Evolutionary conservation across 2,113 vertebrate species (phyloP), one percentile per base, ranked within the genome.

Genomic region (Uria lomvia): DNA sequence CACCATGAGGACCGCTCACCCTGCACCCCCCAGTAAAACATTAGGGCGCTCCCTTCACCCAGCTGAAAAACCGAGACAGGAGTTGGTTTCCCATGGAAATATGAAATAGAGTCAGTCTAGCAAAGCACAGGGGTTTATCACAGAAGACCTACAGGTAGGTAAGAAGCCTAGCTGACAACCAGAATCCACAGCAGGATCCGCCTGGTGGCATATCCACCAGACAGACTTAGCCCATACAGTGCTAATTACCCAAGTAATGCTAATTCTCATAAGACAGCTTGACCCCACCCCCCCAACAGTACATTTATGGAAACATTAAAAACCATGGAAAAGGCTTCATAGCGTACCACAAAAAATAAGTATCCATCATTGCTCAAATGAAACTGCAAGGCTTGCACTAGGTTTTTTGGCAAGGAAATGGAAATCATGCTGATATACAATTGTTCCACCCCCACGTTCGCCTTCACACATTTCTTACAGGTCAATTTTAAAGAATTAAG

Each of bases 381-480:
- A 38, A 66, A 32, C 42, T 15, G 47, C 66, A 56, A 45, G 65
- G 79, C 67, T 59, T 34, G 84, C 56, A 29, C 63, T 20, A 63
- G 53, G 49, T 65, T 75, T 74, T 74, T 73, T 4, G 56, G 88
- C 60, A 53, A 63, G 86, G 52, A 87, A 82, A 91, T 94, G 87
- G 70, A 90, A 95, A 87, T 56, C 79, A 87, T 3, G 32, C 79
- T 92, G 95, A 55, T 84, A 85, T 6, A 40, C 80, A 79, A 94
- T 91, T 89, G 89, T 94, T 95, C 91, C 81, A 12, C 95, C 97
- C 86, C 95, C 85, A 6, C 0, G 6, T 27, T 96, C 95, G 89
- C 95, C 96, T 96, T 96, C 95, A 95, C 92, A 72, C 91, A 97
- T 96, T 96, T 94, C 89, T 97, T 55, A 80, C 70, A 90, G 94